phyloP scores from a whole-genome alignment of 2,113 vertebrate species.

The Brachyhypopomus gauderio region DNA sequence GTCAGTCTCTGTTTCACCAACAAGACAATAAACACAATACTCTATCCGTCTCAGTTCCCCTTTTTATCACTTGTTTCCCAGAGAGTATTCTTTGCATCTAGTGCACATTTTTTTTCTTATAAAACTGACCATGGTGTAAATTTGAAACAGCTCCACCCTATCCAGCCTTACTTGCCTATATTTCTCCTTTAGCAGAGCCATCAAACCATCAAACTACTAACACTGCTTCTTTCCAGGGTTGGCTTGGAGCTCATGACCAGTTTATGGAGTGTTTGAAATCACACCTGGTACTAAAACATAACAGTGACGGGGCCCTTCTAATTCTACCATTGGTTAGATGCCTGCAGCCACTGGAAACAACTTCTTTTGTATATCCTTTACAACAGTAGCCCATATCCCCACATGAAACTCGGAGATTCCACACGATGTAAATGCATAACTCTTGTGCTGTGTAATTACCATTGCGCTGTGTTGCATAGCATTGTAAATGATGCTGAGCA shows the following conservation, averaged over 20 bases:
- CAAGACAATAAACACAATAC: neutral
- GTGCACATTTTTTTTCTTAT: too few relatives aligned
- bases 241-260: neutral
- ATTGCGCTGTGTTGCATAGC: neutral
- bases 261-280: slow-evolving; percentile 36
- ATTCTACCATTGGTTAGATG: neutral
- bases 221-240: neutral
- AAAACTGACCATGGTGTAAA: too few relatives aligned
- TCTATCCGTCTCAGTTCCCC: too few relatives aligned
- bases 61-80: neutral
- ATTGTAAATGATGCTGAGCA: neutral
- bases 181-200: neutral
- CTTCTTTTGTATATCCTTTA: neutral
- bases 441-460: neutral
- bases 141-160: too few relatives aligned
- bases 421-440: neutral
- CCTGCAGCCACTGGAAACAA: neutral
- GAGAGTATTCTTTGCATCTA: neutral
- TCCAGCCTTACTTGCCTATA: too few relatives aligned
- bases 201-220: neutral
- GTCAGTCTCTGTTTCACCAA: neutral
- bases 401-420: neutral
- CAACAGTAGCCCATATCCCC: neutral
- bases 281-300: slow-evolving; percentile 12
- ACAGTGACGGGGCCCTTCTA: slow-evolving; percentile 11